These are phyloP conservation scores for Drosophila prolongata DNA, from an alignment of 2,888 invertebrate species.

Conservation along the genomic window DNA sequence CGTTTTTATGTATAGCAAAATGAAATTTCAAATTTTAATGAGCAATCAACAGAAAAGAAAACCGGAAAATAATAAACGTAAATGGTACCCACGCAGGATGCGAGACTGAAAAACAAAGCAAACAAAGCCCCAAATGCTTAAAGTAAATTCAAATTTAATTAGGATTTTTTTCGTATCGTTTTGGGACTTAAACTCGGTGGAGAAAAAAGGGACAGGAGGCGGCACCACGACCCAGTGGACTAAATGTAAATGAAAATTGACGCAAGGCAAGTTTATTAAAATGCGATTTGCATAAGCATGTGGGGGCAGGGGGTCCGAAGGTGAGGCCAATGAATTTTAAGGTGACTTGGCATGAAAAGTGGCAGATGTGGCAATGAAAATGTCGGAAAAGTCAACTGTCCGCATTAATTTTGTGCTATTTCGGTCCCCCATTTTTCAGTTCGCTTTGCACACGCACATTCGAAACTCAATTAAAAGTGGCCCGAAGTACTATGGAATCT, in stretches of 20 bases:
- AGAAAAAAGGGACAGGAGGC: not conserved
- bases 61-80: conserved; percentile 53
- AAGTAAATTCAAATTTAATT: conserved; percentile 80
- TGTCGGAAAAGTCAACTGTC: conserved; percentile 57
- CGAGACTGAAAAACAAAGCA: conserved; percentile 57
- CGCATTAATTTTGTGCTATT: conserved; percentile 71
- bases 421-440: conserved; percentile 33
- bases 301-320: conserved; percentile 13
- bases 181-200: conserved; percentile 17
- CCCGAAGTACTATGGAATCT: conserved; percentile 24
- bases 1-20: conserved; percentile 53
- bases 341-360: conserved; percentile 29
- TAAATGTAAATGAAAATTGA: conserved; percentile 78
- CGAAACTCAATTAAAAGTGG: conserved; percentile 73
- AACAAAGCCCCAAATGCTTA: conserved; percentile 75
- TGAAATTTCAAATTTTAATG: conserved; percentile 77
- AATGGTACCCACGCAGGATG: conserved; percentile 45
- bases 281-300: conserved; percentile 77
- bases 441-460: conserved; percentile 62
- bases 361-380: conserved; percentile 37
- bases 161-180: conserved; percentile 71
- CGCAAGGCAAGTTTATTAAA: conserved; percentile 77
- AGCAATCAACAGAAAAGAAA: conserved; percentile 67
- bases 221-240: conserved; percentile 60
- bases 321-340: conserved; percentile 68